Evolutionary conservation across 2,888 invertebrate species (phyloP).

Genomic region (Drosophila hamatofila): DNA sequence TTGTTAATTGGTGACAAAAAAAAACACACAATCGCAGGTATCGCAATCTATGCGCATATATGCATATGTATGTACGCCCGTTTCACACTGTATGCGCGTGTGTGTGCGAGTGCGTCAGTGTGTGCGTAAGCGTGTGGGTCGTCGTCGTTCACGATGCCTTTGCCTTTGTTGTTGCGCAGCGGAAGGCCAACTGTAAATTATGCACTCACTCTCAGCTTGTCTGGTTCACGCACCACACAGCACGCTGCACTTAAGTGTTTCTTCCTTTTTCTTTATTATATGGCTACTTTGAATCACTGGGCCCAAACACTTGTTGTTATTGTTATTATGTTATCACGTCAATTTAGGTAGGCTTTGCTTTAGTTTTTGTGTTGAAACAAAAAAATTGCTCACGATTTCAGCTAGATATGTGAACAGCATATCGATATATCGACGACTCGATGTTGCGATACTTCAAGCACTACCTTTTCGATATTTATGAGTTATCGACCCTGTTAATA

Average conservation of each 20-base stretch:
- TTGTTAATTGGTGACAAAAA: constrained; percentile 59
- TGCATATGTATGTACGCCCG: constrained; percentile 23
- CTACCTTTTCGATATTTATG: neutral
- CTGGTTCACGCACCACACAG: constrained; percentile 26
- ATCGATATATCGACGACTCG: constrained; percentile 18
- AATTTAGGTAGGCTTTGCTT: constrained; percentile 47
- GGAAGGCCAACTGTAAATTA: constrained; percentile 75
- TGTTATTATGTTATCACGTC: constrained; percentile 41
- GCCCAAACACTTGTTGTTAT: constrained; percentile 54
- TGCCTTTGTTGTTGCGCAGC: constrained; percentile 60
- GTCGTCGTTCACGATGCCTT: constrained; percentile 48
- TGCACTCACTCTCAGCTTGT: constrained; percentile 48
- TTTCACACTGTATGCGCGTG: constrained; percentile 12
- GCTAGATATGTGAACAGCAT: constrained; percentile 34
- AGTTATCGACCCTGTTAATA: constrained; percentile 11
- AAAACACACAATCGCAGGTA: constrained; percentile 48
- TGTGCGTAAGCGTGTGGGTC: constrained; percentile 61
- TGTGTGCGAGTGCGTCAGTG: constrained; percentile 39
- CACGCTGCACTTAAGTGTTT: constrained; percentile 16
- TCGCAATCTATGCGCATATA: constrained; percentile 51
- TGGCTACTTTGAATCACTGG: constrained; percentile 20
- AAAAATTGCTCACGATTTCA: constrained; percentile 53
- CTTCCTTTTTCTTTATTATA: neutral
- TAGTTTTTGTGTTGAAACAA: constrained; percentile 52
- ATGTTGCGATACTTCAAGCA: neutral